Evolutionary conservation across 2,113 vertebrate genomes (phyloP).

Genomic region (Brachyhypopomus occidentalis): DNA sequence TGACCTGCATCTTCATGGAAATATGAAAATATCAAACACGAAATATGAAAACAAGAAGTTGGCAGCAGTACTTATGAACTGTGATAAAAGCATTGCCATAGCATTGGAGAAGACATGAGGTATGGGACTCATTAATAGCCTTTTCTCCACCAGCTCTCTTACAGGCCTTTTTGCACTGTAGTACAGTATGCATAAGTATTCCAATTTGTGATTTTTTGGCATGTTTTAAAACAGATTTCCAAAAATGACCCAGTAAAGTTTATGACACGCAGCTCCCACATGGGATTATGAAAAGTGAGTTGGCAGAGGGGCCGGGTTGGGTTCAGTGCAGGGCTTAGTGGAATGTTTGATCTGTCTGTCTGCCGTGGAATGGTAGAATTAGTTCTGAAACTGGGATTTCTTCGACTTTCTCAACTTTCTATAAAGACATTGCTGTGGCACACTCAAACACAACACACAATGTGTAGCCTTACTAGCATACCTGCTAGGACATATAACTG

Average conservation of each 20-base stretch:
- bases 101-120: slow-evolving; percentile 3
- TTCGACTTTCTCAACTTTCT: slow-evolving; percentile 7
- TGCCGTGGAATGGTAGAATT: slow-evolving; percentile 14
- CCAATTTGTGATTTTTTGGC: not conserved
- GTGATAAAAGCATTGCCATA: not conserved
- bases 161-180: not conserved
- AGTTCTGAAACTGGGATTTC: slow-evolving; percentile 17
- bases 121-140: slow-evolving; percentile 9
- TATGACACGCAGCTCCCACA: slow-evolving; percentile 24
- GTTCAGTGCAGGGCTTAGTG: slow-evolving; percentile 27
- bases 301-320: slow-evolving; percentile 10
- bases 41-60: not conserved
- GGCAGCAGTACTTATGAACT: not conserved
- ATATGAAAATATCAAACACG: not conserved
- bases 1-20: not conserved
- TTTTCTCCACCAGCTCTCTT: slow-evolving; percentile 14
- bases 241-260: slow-evolving; percentile 24
- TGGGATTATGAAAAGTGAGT: slow-evolving; percentile 27
- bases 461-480: not conserved
- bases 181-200: slow-evolving; percentile 20
- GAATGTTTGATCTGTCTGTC: slow-evolving; percentile 28
- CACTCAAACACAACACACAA: not conserved
- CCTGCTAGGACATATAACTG: not conserved
- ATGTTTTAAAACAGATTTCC: slow-evolving; percentile 27
- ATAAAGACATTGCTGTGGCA: not conserved